A percentile compares a stretch with the other conserved stretches of the same genome.
phyloP scores from a whole-genome alignment of 2,888 invertebrate species.

The Malthinus flaveolus region DNA sequence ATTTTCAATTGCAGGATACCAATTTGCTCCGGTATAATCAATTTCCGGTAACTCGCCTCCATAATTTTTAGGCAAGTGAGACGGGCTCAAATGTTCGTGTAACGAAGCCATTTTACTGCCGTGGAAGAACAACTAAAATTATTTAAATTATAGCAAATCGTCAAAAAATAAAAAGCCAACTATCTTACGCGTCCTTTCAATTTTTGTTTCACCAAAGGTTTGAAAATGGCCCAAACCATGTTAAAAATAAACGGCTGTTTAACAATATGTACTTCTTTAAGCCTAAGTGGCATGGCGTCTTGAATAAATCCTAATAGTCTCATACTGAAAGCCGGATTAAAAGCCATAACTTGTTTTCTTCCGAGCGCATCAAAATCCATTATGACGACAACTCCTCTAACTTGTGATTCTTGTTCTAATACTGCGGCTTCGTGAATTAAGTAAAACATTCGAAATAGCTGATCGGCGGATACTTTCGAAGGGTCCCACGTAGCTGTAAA shows the following conservation, averaged over 20 bases:
- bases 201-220: slow-evolving; percentile 80
- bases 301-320: slow-evolving; percentile 80
- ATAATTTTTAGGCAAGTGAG: slow-evolving; percentile 74
- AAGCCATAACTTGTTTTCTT: slow-evolving; percentile 73
- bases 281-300: slow-evolving; percentile 81
- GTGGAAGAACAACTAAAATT: slow-evolving; percentile 76
- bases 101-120: slow-evolving; percentile 78
- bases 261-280: slow-evolving; percentile 85
- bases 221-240: slow-evolving; percentile 83
- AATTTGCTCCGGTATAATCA: slow-evolving; percentile 75
- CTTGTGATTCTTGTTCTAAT: slow-evolving; percentile 75
- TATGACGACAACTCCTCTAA: slow-evolving; percentile 78
- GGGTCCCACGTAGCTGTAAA: slow-evolving; percentile 72
- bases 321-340: slow-evolving; percentile 76
- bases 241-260: slow-evolving; percentile 84
- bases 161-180: not conserved
- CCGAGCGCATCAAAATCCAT: slow-evolving; percentile 82
- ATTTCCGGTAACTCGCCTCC: slow-evolving; percentile 74
- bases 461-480: slow-evolving; percentile 71
- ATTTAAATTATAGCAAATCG: not conserved
- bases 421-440: slow-evolving; percentile 79
- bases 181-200: slow-evolving; percentile 72
- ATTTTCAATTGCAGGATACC: slow-evolving; percentile 72
- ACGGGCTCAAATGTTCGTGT: slow-evolving; percentile 70
- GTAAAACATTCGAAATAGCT: slow-evolving; percentile 78